phyloP scores from a whole-genome alignment of 2,797 vertebrate genomes.

The Alcedo quadribrachys region DNA sequence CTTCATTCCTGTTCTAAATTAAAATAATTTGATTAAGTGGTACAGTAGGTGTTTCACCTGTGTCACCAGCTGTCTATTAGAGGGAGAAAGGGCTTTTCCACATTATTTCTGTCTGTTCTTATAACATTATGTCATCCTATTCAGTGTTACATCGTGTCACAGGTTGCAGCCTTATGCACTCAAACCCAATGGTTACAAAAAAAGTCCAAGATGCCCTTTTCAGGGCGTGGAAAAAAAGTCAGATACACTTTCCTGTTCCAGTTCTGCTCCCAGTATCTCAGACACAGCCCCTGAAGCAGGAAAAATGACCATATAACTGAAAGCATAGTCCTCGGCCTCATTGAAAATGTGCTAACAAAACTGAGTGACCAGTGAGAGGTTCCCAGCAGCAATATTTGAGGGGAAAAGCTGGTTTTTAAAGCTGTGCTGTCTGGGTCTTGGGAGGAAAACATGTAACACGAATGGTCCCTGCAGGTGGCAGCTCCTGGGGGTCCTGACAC shows the following conservation, averaged over 20 bases:
- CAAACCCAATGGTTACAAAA: slow-evolving; percentile 28
- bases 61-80: slow-evolving; percentile 65
- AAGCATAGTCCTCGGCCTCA: rapidly evolving
- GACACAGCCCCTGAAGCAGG: not conserved
- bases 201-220: slow-evolving; percentile 42
- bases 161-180: slow-evolving; percentile 15
- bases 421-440: not conserved
- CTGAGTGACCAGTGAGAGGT: not conserved
- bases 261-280: not conserved
- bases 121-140: slow-evolving; percentile 43
- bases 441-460: not conserved
- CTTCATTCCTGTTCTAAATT: slow-evolving; percentile 67
- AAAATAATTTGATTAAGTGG: slow-evolving; percentile 73
- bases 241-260: slow-evolving; percentile 33
- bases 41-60: slow-evolving; percentile 57
- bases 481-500: not conserved
- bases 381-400: slow-evolving; percentile 28
- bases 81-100: slow-evolving; percentile 64
- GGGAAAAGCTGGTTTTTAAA: slow-evolving; percentile 30
- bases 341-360: not conserved
- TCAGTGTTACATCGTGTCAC: slow-evolving; percentile 20
- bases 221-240: not conserved
- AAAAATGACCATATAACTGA: not conserved
- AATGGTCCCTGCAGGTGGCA: not conserved
- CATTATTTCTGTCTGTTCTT: slow-evolving; percentile 55